Evolutionary conservation across 2,888 invertebrate genomes (phyloP).

Genomic region (Drepanosiphum platanoidis): DNA sequence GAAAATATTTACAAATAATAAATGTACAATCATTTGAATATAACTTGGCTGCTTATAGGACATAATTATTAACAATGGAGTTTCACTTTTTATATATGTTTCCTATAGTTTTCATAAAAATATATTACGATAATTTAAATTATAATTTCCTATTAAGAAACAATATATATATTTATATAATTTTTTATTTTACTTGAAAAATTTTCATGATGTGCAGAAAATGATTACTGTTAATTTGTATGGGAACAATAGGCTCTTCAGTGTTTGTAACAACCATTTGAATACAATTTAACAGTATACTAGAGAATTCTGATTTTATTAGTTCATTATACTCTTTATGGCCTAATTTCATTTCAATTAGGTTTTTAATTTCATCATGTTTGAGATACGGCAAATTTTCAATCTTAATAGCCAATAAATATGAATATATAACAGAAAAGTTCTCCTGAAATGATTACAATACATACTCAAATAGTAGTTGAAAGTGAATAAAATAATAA

Average conservation of each 20-base stretch:
- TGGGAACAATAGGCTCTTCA: constrained; percentile 32
- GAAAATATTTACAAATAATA: constrained; percentile 63
- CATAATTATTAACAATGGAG: constrained; percentile 63
- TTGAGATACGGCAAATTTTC: background rate
- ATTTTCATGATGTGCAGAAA: constrained; percentile 27
- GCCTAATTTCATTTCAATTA: constrained; percentile 3
- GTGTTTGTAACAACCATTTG: constrained; percentile 36
- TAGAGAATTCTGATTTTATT: background rate
- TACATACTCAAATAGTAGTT: too few species aligned
- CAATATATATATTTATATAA: background rate
- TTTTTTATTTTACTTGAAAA: constrained; percentile 47
- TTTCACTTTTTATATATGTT: constrained; percentile 58
- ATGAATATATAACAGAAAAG: constrained; percentile 42
- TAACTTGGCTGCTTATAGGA: constrained; percentile 68
- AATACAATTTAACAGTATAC: constrained; percentile 46
- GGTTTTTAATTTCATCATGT: constrained; percentile 25
- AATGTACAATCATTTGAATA: constrained; percentile 70
- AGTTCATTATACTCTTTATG: constrained; percentile 8
- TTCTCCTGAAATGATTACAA: constrained; percentile 32
- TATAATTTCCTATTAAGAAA: background rate
- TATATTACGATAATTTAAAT: constrained; percentile 17
- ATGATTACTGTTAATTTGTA: constrained; percentile 43
- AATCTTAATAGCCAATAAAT: constrained; percentile 33
- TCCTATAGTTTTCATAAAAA: constrained; percentile 57
- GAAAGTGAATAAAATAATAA: background rate